Evolutionary conservation across 2,888 invertebrate genomes (phyloP).

Genomic region (Celastrina argiolus): DNA sequence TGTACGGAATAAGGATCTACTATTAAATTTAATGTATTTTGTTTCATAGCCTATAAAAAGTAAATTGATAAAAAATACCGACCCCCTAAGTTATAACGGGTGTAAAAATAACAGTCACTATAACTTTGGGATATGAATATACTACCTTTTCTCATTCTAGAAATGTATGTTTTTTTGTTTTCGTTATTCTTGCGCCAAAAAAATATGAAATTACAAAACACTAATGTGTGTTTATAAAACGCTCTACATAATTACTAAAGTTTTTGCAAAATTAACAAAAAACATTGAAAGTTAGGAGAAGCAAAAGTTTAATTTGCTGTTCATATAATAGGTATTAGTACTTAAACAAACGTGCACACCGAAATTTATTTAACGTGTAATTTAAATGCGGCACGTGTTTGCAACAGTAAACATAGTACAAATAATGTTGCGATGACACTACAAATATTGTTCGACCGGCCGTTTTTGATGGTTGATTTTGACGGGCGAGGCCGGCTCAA

Average conservation of each 20-base stretch:
- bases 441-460: slow-evolving; percentile 5
- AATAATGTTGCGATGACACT: background rate
- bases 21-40: slow-evolving; percentile 5
- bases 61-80: background rate
- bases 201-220: too few species aligned
- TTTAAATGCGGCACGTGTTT: background rate
- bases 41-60: background rate
- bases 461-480: slow-evolving; percentile 20
- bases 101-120: too few species aligned
- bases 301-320: background rate
- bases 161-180: too few species aligned
- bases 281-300: background rate
- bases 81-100: background rate
- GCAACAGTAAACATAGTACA: background rate
- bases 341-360: background rate
- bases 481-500: slow-evolving; percentile 23
- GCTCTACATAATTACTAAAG: background rate
- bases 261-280: background rate
- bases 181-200: too few species aligned
- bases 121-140: too few species aligned
- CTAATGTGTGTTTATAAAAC: too few species aligned
- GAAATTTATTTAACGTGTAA: background rate
- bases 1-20: background rate
- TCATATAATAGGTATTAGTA: too few species aligned
- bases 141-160: too few species aligned